Evolutionary conservation across 2,888 invertebrate species (phyloP), one percentile per base, ranked within the genome.

Genomic region (Zygaena filipendulae): DNA sequence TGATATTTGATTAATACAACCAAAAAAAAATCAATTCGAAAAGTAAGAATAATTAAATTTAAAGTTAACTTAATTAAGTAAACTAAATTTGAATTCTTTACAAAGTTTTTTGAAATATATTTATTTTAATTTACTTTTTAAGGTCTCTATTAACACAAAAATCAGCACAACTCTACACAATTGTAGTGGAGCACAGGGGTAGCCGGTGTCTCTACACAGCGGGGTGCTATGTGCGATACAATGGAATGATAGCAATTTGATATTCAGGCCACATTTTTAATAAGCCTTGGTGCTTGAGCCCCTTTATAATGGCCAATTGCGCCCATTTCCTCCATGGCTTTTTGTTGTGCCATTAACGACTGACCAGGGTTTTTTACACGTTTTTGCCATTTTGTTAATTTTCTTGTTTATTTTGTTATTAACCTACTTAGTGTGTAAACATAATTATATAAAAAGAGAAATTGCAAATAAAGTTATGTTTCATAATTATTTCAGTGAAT

Each of bases 241-340:
- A 74, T 66, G 54, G 64, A 49, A 47, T 72, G 75, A 79, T 70
- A 72, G 77, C 77, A 80, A 81, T 80, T 79, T 79, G 77, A 81
- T 81, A 81, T 79, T 77, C 75, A 69, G 68, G 77, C 79, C 80
- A 80, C 80, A 80, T 77, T 80, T 80, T 79, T 81, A 79, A 81
- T 79, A 79, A 79, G 77, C 61, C 58, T 50, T 50, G 44, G 46
- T 52, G 45, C 47, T 49, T 45, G 47, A 41, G 45, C 47, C 45
- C 35, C 35, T 23, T n/a, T n/a, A 45, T 68, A 69, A 71, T 64
- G 60, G 62, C 42, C 49, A 47, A 55, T 52, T 49, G 52, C 52
- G 70, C 71, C 70, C 60, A 64, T 64, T 68, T 54, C n/a, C 62
- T 68, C 59, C 67, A 60, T 59, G 56, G 61, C 54, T 64, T 66